Evolutionary conservation across 2,113 vertebrate genomes (phyloP), one percentile per base, ranked within the genome.

Genomic region (Heptranchias perlo): DNA sequence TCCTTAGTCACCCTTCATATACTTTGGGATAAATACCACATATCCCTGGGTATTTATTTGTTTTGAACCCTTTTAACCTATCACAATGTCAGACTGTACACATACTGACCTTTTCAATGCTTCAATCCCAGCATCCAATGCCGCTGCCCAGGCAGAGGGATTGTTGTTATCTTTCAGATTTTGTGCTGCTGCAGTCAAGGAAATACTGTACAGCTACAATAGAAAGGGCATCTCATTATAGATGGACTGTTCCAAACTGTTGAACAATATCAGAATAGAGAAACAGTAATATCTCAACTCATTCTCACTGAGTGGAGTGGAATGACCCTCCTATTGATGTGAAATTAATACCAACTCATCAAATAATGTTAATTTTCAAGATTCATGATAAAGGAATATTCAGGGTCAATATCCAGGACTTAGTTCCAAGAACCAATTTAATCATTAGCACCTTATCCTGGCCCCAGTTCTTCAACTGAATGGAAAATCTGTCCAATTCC

Each of bases 181-280:
- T 86, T 96, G 97, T 0, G 98, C 98, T 0, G 99, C 99, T 0
- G 99, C 99, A 0, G 98, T 99, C 97, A 99, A 97, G 96, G 99
- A 99, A 35, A 99, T 97, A 96, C 99, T 99, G 0, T 99, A 99
- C 82, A 99, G 97, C 99, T 98, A 96, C 8, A 64, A 82, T 7
- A 44, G 10, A 96, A 78, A 96, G 39, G 6, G 31, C 6, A 95
- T 64, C 4, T 6, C 54, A 64, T 65, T 67, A 94, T 62, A 31
- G 11, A 89, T 61, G 2, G 16, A 92, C 3, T 78, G 35, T 35
- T 93, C 6, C 35, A 39, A 93, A 39, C 16, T 35, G 44, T 39
- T 21, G 44, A 44, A 44, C 39, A 62, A 92, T 39, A 21, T 92
- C 21, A 93, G 6, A 92, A 14, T n/a, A 39, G 16, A 61, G 62